These are phyloP conservation scores for Drosophila ironensis DNA, from an alignment of 1,140 invertebrate genomes.

Conservation along the genomic window DNA sequence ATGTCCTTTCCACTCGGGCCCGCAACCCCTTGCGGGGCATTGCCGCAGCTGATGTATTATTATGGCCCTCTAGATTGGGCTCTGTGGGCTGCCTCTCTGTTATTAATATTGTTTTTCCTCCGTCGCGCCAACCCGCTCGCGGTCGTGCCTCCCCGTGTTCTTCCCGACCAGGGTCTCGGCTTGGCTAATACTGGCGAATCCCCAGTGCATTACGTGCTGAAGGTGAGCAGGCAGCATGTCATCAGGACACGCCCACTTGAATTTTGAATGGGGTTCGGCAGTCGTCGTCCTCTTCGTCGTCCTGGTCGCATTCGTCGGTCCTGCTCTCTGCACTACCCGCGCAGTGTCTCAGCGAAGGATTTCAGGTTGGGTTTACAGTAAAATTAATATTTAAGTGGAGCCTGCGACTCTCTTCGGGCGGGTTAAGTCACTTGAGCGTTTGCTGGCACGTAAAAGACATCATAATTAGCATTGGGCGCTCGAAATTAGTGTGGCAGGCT, in stretches of 20 bases:
- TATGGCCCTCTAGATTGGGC: conserved; percentile 61
- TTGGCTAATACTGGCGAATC: conserved; percentile 71
- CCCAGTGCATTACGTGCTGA: conserved; percentile 77
- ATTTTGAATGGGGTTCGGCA: conserved; percentile 65
- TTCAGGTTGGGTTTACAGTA: conserved; percentile 74
- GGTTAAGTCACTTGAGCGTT: conserved; percentile 70
- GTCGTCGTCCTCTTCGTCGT: conserved; percentile 17
- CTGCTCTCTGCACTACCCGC: background rate
- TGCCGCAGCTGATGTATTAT: conserved; percentile 79
- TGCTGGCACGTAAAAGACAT: conserved; percentile 79
- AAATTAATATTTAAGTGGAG: conserved; percentile 77
- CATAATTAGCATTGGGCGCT: conserved; percentile 72
- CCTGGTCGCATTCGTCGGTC: background rate
- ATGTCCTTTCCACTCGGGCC: conserved; percentile 32
- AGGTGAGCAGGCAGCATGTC: conserved; percentile 77
- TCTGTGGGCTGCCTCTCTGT: conserved; percentile 58
- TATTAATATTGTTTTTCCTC: conserved; percentile 79
- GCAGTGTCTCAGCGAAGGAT: conserved; percentile 19
- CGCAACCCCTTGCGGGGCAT: conserved; percentile 72
- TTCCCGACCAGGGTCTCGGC: background rate
- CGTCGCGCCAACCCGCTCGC: background rate
- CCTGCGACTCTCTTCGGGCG: conserved; percentile 27
- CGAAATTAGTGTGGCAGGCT: conserved; percentile 56
- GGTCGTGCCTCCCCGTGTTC: background rate
- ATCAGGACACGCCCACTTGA: conserved; percentile 79